A percentile compares a stretch with the other conserved stretches of the same genome.
Conservation (phyloP, 2,888 invertebrate species). For the Patella caerulea region DNA sequence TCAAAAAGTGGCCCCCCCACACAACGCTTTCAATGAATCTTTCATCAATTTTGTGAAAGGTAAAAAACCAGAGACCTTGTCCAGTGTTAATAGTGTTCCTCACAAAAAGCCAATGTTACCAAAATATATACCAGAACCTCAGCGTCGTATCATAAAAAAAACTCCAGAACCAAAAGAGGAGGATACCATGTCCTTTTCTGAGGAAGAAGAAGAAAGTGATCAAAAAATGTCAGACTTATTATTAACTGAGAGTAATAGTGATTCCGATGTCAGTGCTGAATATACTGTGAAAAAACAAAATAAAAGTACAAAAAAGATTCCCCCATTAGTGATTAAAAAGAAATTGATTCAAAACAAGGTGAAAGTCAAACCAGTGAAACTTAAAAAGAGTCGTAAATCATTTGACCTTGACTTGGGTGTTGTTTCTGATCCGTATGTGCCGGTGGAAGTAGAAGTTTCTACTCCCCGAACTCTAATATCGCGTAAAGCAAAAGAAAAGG, state of each 20-base stretch:
- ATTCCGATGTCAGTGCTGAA: slow-evolving; percentile 27
- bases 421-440: slow-evolving; percentile 35
- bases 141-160: slow-evolving; percentile 44
- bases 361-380: slow-evolving; percentile 7
- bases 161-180: slow-evolving; percentile 29
- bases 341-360: slow-evolving; percentile 8
- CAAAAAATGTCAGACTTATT: slow-evolving; percentile 42
- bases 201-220: slow-evolving; percentile 48
- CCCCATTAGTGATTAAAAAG: slow-evolving; percentile 1
- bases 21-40: slow-evolving; percentile 56
- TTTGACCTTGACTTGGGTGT: slow-evolving; percentile 32
- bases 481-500: slow-evolving; percentile 55
- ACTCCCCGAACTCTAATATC: slow-evolving; percentile 52
- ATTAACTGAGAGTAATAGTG: slow-evolving; percentile 46
- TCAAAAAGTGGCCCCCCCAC: slow-evolving; percentile 3
- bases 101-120: slow-evolving; percentile 63
- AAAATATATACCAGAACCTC: slow-evolving; percentile 67
- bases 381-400: background rate
- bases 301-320: slow-evolving; percentile 21
- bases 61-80: slow-evolving; percentile 67
- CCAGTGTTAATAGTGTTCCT: slow-evolving; percentile 63
- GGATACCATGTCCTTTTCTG: slow-evolving; percentile 50
- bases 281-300: slow-evolving; percentile 15
- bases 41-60: slow-evolving; percentile 67
- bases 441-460: slow-evolving; percentile 25